Percentiles rank a stretch among this genome's conserved stretches.
Evolutionary conservation across 1,140 invertebrate genomes (phyloP).

Genomic region (Drosophila aff.): DNA sequence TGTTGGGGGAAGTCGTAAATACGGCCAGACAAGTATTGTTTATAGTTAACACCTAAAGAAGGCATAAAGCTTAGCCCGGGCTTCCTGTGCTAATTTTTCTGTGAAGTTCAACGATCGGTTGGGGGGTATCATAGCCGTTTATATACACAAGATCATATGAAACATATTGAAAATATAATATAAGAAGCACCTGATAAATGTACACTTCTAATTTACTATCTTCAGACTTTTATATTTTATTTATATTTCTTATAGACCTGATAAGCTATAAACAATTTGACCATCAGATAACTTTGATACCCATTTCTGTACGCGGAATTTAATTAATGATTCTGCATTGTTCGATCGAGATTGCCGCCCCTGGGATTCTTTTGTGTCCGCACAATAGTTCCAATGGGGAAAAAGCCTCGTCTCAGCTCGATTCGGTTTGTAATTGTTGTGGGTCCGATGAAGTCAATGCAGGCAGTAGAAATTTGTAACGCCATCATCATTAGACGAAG

Average conservation of each 20-base stretch:
- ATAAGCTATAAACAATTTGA: slow-evolving; percentile 14
- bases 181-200: too few species aligned
- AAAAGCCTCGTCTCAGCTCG: slow-evolving; percentile 2
- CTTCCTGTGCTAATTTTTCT: slow-evolving; percentile 44
- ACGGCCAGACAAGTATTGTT: slow-evolving; percentile 65
- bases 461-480: slow-evolving; percentile 79
- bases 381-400: slow-evolving; percentile 45
- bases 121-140: neutral
- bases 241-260: neutral
- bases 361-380: slow-evolving; percentile 67
- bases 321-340: slow-evolving; percentile 82
- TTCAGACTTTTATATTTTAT: too few species aligned
- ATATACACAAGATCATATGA: too few species aligned
- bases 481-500: slow-evolving; percentile 79
- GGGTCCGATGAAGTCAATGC: slow-evolving; percentile 53
- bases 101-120: slow-evolving; percentile 54
- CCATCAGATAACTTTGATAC: slow-evolving; percentile 9
- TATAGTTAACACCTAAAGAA: slow-evolving; percentile 78
- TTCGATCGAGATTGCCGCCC: slow-evolving; percentile 66
- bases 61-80: slow-evolving; percentile 45
- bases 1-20: slow-evolving; percentile 74
- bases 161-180: too few species aligned
- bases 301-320: slow-evolving; percentile 47
- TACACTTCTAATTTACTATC: neutral
- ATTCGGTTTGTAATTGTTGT: slow-evolving; percentile 64